phyloP scores from a whole-genome alignment of 2,888 invertebrate genomes.

The Torymus texanus region DNA sequence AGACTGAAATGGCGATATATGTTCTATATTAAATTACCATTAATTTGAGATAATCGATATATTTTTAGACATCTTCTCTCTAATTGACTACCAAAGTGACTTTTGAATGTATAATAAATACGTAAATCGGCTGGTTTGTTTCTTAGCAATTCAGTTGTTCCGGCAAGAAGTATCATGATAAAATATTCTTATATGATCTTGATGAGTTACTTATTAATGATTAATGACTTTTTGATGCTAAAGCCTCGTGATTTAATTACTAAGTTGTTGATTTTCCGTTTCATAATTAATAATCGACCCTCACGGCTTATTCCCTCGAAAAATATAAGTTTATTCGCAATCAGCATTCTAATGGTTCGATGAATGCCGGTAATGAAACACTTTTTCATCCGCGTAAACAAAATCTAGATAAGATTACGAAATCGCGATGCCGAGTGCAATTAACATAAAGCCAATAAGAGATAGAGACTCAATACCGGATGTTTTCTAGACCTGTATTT shows the following conservation, averaged over 20 bases:
- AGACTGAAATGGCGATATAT: too few relatives aligned
- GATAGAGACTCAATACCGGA: conserved; percentile 10
- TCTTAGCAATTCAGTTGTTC: too few relatives aligned
- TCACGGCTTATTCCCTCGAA: background rate
- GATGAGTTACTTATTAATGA: conserved; percentile 29
- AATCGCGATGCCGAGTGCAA: conserved; percentile 12
- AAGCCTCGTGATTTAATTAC: conserved; percentile 27
- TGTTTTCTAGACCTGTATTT: conserved; percentile 24
- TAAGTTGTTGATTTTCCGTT: conserved; percentile 6
- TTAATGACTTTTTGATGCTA: conserved; percentile 12
- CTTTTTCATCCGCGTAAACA: conserved; percentile 32
- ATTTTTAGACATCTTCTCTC: too few relatives aligned
- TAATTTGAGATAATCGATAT: too few relatives aligned
- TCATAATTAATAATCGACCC: conserved; percentile 33
- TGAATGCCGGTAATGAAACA: background rate
- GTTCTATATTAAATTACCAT: too few relatives aligned
- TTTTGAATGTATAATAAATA: too few relatives aligned
- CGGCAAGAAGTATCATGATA: background rate
- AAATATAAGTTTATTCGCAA: background rate
- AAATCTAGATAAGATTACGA: conserved; percentile 34
- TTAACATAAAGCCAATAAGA: conserved; percentile 12
- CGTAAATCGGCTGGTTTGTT: too few relatives aligned
- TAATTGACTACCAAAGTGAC: too few relatives aligned
- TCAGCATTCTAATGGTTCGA: conserved; percentile 13
- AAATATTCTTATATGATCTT: background rate